Percentiles rank a stretch among this genome's conserved stretches.
Conservation (phyloP, 1,140 invertebrate genomes). For the Pseudachorutes palmiensis region DNA sequence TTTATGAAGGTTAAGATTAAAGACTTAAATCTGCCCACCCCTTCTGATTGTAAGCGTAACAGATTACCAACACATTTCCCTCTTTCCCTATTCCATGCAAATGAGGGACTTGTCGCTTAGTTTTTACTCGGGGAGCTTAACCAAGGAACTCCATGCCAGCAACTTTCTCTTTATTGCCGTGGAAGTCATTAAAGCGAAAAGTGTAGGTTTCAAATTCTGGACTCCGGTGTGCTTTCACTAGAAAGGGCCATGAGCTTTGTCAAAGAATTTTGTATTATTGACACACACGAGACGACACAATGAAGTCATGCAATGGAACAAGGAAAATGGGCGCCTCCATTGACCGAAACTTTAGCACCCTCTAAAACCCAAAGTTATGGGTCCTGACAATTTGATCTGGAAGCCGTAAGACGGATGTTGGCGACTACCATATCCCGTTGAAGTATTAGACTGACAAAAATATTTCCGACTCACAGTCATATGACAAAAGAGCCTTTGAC, state of each 20-base stretch:
- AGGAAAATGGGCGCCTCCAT: neutral
- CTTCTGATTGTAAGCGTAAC: neutral
- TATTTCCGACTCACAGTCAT: too few relatives aligned
- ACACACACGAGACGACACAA: neutral
- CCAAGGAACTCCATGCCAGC: too few relatives aligned
- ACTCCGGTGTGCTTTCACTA: neutral
- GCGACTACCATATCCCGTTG: too few relatives aligned
- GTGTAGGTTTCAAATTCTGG: neutral
- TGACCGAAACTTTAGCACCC: slow-evolving; percentile 18
- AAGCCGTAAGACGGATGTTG: neutral
- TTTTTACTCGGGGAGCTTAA: too few relatives aligned
- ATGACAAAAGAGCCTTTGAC: too few relatives aligned
- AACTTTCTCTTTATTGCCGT: slow-evolving; percentile 6
- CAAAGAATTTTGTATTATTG: slow-evolving; percentile 3
- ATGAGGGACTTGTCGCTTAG: too few relatives aligned
- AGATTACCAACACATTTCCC: slow-evolving; percentile 7
- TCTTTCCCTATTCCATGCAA: neutral
- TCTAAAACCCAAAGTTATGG: slow-evolving; percentile 17
- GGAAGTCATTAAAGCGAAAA: neutral
- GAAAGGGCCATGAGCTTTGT: too few relatives aligned
- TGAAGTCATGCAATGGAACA: neutral
- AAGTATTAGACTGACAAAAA: too few relatives aligned
- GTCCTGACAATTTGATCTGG: neutral
- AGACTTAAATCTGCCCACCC: neutral
- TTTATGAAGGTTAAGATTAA: slow-evolving; percentile 6